Evolutionary conservation across 1,140 invertebrate genomes (phyloP), one percentile per base, ranked within the genome.

Genomic region (Phenacoccus solenopsis): DNA sequence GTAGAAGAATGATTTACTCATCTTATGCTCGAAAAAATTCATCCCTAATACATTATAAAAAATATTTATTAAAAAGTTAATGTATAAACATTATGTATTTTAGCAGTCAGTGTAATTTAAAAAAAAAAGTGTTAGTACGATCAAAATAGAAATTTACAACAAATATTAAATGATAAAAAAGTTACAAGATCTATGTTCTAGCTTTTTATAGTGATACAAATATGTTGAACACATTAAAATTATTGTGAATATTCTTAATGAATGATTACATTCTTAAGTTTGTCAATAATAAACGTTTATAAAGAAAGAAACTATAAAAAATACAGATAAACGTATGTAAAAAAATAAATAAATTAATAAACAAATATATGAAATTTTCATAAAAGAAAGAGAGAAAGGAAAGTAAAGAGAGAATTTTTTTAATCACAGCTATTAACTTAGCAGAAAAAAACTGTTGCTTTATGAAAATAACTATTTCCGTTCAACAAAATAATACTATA

Each of bases 1-100:
- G n/a, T n/a, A n/a, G n/a, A n/a, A n/a, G n/a, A n/a, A n/a, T n/a
- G n/a, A n/a, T n/a, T n/a, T n/a, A n/a, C n/a, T n/a, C n/a, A n/a
- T n/a, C n/a, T n/a, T n/a, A n/a, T n/a, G n/a, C n/a, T n/a, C n/a
- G n/a, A 49, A 5, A 49, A 49, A 49, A 49, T 16, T 49, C 38
- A 49, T 16, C 12, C 4, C 16, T 10, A 4, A 64, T 64, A 64
- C 59, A 64, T 64, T 64, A 49, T 49, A 64, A 64, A 64, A 64
- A 64, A 27, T 64, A 64, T 64, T 64, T 64, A 64, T 64, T 64
- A 27, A 64, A 64, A 64, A 64, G 59, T 64, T 64, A 64, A 64
- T 64, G 4, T 64, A 64, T 64, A 24, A 64, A 64, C 59, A 64
- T 64, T 64, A 64, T 64, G 59, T 64, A 64, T 64, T 64, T 64